Conservation (phyloP, 2,113 vertebrate species). For the Pteruthius melanotis region DNA sequence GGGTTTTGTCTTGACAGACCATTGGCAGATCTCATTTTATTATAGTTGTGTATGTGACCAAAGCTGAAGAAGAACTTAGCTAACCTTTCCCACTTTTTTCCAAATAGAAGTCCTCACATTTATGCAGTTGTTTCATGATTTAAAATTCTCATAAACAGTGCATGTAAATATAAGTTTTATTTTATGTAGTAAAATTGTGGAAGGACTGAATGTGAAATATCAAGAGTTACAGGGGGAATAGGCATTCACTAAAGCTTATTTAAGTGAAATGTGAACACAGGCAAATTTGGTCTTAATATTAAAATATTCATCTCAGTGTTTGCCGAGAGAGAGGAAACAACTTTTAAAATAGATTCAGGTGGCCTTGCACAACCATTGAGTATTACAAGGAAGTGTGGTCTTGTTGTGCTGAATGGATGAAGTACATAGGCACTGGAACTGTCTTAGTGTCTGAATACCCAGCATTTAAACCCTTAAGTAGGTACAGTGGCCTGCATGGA, state of each 20-base stretch:
- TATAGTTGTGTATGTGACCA: not conserved
- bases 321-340: not conserved
- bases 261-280: not conserved
- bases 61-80: not conserved
- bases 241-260: not conserved
- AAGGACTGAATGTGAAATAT: not conserved
- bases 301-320: not conserved
- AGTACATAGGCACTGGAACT: not conserved
- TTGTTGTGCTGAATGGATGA: not conserved
- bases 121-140: not conserved
- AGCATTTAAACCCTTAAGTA: not conserved
- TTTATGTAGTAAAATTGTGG: not conserved
- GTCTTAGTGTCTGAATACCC: not conserved
- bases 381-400: not conserved
- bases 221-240: not conserved
- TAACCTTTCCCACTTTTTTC: not conserved
- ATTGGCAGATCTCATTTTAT: not conserved
- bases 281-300: not conserved
- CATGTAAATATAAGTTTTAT: not conserved
- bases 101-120: not conserved
- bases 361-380: not conserved
- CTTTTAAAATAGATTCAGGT: not conserved
- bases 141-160: not conserved
- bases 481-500: not conserved
- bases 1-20: not conserved